These are phyloP conservation scores for Melieria crassipennis DNA, from an alignment of 2,888 invertebrate genomes.

Conservation along the genomic window DNA sequence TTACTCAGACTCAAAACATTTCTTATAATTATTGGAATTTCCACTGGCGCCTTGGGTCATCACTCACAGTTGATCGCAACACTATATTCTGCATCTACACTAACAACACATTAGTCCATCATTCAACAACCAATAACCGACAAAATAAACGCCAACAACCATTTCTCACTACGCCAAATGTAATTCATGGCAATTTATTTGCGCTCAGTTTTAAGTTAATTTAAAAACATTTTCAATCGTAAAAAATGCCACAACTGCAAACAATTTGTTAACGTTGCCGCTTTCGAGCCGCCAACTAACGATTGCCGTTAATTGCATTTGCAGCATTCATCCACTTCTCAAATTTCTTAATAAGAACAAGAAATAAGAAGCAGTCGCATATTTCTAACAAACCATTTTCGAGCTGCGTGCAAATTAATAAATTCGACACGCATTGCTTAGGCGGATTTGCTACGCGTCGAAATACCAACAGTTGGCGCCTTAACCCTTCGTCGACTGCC, in stretches of 20 bases:
- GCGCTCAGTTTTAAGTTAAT: constrained; percentile 7
- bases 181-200: too few relatives aligned
- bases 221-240: constrained; percentile 11
- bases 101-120: too few relatives aligned
- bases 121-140: too few relatives aligned
- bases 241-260: not conserved
- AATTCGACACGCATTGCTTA: not conserved
- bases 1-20: too few relatives aligned
- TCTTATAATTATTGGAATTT: too few relatives aligned
- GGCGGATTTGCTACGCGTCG: too few relatives aligned
- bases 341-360: not conserved
- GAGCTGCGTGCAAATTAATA: constrained; percentile 25
- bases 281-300: not conserved
- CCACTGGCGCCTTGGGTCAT: too few relatives aligned
- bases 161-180: too few relatives aligned
- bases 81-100: too few relatives aligned
- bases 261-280: constrained; percentile 16
- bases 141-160: too few relatives aligned
- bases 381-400: constrained; percentile 21
- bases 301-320: not conserved
- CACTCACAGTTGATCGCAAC: too few relatives aligned
- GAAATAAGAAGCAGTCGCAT: constrained; percentile 20
- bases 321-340: not conserved
- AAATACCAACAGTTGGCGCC: not conserved
- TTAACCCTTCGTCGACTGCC: constrained; percentile 9